Evolutionary conservation across 2,113 vertebrate genomes (phyloP), one percentile per base, ranked within the genome.

Genomic region (Crocuta crocuta): DNA sequence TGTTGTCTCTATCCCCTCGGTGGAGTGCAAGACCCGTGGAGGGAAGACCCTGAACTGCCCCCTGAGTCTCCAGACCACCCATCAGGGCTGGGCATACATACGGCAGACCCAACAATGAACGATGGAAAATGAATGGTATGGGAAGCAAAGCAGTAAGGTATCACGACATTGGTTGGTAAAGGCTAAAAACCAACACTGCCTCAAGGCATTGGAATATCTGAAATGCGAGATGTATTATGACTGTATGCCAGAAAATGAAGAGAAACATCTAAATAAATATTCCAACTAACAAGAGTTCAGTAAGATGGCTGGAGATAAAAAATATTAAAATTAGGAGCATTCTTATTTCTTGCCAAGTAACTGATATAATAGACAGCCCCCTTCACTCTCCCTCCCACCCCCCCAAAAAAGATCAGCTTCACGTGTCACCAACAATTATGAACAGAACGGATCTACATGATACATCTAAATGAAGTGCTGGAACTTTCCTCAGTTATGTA

Each of bases 41-140:
- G 24, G 48, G 7, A 24, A 10, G 5, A 61, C 5, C 33, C 33
- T 7, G 2, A 4, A 17, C 2, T 0, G 3, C 0, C n/a, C 12
- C 35, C 9, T 39, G 4, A 0, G 6, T 45, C 58, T 71, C 89
- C 63, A 13, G 66, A 53, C 66, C 58, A n/a, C 66, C 28, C 0
- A 8, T 12, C 48, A 50, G 71, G 89, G 48, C 31, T 28, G 53
- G 45, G 58, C n/a, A 63, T 4, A 16, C 0, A 2, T 8, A 19
- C 0, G 1, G 68, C 7, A 43, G 68, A n/a, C 28, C 13, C 80
- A 4, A 0, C 2, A 2, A 21, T 0, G 12, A 1, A 21, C 0
- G 12, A 65, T 0, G 15, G 35, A 0, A 12, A 53, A 28, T 4
- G 9, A 24, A 33, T 0, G 35, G 50, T 23, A 1, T 9, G 35